phyloP scores from a whole-genome alignment of 2,797 vertebrate species.

The Cynodonichthys magdalenae region DNA sequence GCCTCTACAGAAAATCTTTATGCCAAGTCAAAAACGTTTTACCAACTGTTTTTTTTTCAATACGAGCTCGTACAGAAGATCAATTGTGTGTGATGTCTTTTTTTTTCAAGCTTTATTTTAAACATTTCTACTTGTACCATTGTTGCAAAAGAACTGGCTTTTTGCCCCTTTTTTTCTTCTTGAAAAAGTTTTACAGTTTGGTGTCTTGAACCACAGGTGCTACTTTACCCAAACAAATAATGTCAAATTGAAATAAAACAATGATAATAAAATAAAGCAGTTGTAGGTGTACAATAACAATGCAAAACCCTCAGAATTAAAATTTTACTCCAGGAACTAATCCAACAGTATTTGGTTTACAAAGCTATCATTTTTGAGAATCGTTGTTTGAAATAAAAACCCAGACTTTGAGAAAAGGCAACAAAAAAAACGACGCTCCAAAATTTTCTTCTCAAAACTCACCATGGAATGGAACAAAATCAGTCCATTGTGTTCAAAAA shows the following conservation, averaged over 20 bases:
- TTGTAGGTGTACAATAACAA: too few species aligned
- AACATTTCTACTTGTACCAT: neutral
- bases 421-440: neutral
- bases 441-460: neutral
- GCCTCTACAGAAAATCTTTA: neutral
- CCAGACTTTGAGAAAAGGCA: neutral
- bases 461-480: constrained; percentile 3
- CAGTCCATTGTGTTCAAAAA: neutral
- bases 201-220: neutral
- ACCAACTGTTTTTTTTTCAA: neutral
- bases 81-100: neutral
- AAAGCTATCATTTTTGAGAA: neutral
- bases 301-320: too few species aligned
- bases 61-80: neutral
- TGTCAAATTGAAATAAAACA: neutral
- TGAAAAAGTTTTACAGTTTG: neutral
- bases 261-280: too few species aligned
- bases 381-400: neutral
- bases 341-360: neutral
- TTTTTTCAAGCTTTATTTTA: neutral
- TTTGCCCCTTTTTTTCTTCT: neutral
- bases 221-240: neutral
- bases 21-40: neutral
- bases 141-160: neutral
- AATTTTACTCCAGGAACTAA: too few species aligned